These are phyloP conservation scores for Gerosis bhagava DNA, from an alignment of 2,888 invertebrate genomes.

Conservation along the genomic window DNA sequence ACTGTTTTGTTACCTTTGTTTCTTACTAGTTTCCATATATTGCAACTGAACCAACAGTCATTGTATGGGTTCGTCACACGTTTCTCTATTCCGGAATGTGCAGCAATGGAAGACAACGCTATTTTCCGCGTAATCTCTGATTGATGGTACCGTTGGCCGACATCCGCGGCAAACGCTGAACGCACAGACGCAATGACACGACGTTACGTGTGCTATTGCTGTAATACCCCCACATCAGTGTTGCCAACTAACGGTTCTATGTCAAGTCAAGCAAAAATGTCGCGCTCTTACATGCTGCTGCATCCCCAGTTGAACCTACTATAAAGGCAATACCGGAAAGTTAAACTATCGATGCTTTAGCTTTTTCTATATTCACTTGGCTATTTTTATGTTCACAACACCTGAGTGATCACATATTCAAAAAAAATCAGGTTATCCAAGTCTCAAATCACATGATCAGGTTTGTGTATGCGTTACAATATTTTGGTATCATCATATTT, in stretches of 20 bases:
- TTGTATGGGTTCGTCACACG: conserved; percentile 38
- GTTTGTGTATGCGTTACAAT: too few species aligned
- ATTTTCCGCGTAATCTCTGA: conserved; percentile 63
- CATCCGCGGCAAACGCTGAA: conserved; percentile 34
- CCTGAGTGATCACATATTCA: too few species aligned
- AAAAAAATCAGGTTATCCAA: too few species aligned
- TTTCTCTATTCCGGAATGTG: conserved; percentile 45
- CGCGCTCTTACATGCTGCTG: conserved; percentile 12
- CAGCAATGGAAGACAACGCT: conserved; percentile 48
- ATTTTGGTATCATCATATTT: too few species aligned
- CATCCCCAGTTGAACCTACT: background rate
- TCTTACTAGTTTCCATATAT: too few species aligned
- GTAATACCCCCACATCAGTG: conserved; percentile 20
- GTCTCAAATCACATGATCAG: too few species aligned
- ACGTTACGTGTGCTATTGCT: conserved; percentile 22
- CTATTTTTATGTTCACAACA: background rate
- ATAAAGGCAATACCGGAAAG: too few species aligned
- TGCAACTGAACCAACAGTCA: conserved; percentile 6
- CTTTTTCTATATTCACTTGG: background rate
- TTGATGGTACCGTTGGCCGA: conserved; percentile 59
- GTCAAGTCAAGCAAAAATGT: conserved; percentile 17
- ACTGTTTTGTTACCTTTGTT: too few species aligned
- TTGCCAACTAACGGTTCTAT: conserved; percentile 19
- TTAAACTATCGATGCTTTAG: too few species aligned
- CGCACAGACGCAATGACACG: conserved; percentile 23